Conservation (phyloP, 2,888 invertebrate genomes). For the Psococerastis gibbosa region DNA sequence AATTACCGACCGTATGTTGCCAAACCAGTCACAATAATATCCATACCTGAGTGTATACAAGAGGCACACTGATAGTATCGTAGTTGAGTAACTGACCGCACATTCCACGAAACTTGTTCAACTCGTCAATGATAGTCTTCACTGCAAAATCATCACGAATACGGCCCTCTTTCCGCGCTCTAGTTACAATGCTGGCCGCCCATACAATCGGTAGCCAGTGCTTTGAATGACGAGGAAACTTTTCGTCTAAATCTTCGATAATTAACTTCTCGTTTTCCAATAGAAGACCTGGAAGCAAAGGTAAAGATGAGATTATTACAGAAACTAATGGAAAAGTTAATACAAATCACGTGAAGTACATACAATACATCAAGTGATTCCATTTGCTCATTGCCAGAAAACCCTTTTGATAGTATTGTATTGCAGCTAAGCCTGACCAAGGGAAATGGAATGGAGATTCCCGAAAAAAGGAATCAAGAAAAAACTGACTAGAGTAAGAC, state of each 20-base stretch:
- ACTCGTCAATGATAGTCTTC: conserved; percentile 72
- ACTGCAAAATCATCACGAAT: conserved; percentile 84
- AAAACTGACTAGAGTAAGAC: no score
- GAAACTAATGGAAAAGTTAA: no score
- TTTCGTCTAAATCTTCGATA: conserved; percentile 54
- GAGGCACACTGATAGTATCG: conserved; percentile 59
- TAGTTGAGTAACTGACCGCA: conserved; percentile 57
- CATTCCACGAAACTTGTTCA: conserved; percentile 66
- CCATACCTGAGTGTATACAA: conserved; percentile 65
- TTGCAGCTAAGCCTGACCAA: no score
- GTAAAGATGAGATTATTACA: no score
- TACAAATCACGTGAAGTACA: no score
- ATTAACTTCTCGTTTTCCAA: conserved; percentile 64
- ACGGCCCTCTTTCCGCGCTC: conserved; percentile 75
- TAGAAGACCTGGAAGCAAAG: conserved; percentile 37
- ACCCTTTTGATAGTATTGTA: no score
- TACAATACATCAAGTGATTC: no score
- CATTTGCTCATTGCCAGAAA: no score
- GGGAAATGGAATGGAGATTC: no score
- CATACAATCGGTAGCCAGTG: conserved; percentile 85
- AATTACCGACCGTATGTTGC: no score
- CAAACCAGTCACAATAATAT: no score
- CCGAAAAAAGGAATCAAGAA: no score
- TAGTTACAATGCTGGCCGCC: conserved; percentile 76
- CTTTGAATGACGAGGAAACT: conserved; percentile 69